phyloP scores from a whole-genome alignment of 35 echinoderm and acorn worm species.

The Heliocidaris erythrogramma region DNA sequence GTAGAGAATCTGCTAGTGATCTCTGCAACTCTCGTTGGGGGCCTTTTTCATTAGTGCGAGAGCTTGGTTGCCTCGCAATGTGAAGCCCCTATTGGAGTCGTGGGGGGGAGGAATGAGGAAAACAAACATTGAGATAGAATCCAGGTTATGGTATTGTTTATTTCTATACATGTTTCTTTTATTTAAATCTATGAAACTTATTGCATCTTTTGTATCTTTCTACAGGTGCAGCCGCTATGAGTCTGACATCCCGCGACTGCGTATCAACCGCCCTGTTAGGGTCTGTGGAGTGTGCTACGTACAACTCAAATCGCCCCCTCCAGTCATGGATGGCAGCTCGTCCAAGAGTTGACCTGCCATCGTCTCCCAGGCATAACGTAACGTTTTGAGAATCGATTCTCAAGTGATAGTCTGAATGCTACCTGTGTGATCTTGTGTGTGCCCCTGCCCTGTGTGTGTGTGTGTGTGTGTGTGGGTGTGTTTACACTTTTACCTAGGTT shows the following conservation, averaged over 20 bases:
- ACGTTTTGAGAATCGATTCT: background rate
- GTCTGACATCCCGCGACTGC: slow-evolving; percentile 69
- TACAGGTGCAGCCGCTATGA: slow-evolving; percentile 89
- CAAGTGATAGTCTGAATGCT: background rate
- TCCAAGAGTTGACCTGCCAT: slow-evolving; percentile 25
- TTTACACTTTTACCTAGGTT: background rate
- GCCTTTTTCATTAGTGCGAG: no score
- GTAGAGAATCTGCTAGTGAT: no score
- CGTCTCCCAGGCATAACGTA: background rate
- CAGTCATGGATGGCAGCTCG: background rate
- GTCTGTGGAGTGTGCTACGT: slow-evolving; percentile 76
- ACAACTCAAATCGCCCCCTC: slow-evolving; percentile 28
- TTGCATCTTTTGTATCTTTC: background rate
- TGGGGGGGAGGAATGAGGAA: no score
- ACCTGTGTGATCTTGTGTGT: background rate
- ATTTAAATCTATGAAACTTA: no score
- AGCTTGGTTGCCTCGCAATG: no score
- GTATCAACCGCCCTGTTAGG: slow-evolving; percentile 61
- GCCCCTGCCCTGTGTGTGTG: background rate
- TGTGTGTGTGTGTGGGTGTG: background rate
- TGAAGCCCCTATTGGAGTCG: no score
- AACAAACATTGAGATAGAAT: no score
- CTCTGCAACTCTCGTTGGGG: no score
- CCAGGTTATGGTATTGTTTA: no score
- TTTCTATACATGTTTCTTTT: no score